Percentiles rank a stretch among this genome's conserved stretches.
phyloP scores from a whole-genome alignment of 2,797 vertebrate species.

The Okamejei kenojei region DNA sequence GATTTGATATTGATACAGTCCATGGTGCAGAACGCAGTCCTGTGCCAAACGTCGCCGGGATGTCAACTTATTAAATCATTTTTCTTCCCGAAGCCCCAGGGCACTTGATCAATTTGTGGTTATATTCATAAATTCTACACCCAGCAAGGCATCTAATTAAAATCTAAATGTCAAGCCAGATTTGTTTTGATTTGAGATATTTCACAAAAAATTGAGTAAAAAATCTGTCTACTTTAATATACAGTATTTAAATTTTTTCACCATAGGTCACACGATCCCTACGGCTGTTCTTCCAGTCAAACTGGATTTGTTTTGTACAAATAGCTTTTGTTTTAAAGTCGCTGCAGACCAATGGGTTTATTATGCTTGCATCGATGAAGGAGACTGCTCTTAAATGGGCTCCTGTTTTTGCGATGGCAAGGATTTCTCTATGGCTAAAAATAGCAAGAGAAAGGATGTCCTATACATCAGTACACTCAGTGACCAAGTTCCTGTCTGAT shows the following conservation, averaged over 20 bases:
- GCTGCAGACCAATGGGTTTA: background rate
- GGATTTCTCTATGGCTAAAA: background rate
- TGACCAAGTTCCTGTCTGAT: background rate
- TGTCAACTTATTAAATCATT: slow-evolving; percentile 31
- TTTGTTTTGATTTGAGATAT: slow-evolving; percentile 32
- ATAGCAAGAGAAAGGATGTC: background rate
- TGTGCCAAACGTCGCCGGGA: background rate
- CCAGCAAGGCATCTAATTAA: slow-evolving; percentile 23
- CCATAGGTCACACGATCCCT: slow-evolving; percentile 23
- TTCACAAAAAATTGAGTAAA: slow-evolving; percentile 12
- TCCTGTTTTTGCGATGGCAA: background rate
- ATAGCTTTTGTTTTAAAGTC: background rate
- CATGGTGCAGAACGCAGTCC: background rate
- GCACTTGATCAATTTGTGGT: slow-evolving; percentile 17
- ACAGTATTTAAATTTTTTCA: background rate
- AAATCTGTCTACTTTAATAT: background rate
- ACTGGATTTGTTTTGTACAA: background rate
- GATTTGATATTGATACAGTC: background rate
- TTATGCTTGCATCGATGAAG: background rate
- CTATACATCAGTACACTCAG: background rate
- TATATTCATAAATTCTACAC: slow-evolving; percentile 17
- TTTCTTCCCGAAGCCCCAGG: background rate
- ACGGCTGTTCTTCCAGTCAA: background rate
- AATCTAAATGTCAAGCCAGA: slow-evolving; percentile 34
- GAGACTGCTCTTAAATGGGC: background rate